Conservation (phyloP, 2,888 invertebrate genomes). For the Asteroscopus sphinx region DNA sequence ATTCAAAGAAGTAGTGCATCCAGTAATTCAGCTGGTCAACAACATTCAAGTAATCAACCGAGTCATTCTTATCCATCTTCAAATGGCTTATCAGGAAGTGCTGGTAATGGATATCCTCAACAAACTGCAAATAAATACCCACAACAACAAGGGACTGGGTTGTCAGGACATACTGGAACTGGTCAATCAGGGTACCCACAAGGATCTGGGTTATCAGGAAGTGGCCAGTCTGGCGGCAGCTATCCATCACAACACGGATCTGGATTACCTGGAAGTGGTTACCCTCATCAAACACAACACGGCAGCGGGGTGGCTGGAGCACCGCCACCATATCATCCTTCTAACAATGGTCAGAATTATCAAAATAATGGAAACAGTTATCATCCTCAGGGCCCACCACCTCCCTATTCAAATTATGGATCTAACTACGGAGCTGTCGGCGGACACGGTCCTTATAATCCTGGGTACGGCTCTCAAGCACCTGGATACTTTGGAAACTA, state of each 20-base stretch:
- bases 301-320: slow-evolving; percentile 67
- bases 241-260: slow-evolving; percentile 63
- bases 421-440: slow-evolving; percentile 62
- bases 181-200: slow-evolving; percentile 61
- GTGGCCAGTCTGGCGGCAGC: slow-evolving; percentile 49
- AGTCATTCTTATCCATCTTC: slow-evolving; percentile 79
- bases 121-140: slow-evolving; percentile 65
- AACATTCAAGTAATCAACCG: slow-evolving; percentile 64
- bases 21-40: slow-evolving; percentile 66
- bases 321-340: slow-evolving; percentile 61
- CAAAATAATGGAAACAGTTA: slow-evolving; percentile 71
- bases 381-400: slow-evolving; percentile 78
- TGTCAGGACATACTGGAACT: slow-evolving; percentile 37
- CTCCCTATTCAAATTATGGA: slow-evolving; percentile 73
- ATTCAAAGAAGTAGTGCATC: slow-evolving; percentile 76
- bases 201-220: slow-evolving; percentile 53
- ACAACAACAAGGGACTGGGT: slow-evolving; percentile 54
- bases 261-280: slow-evolving; percentile 59
- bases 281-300: slow-evolving; percentile 53
- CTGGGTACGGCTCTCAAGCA: slow-evolving; percentile 74
- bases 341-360: slow-evolving; percentile 42
- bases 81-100: slow-evolving; percentile 76
- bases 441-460: slow-evolving; percentile 69
- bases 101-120: slow-evolving; percentile 64
- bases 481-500: slow-evolving; percentile 84